Evolutionary conservation across 1,140 invertebrate genomes (phyloP), one percentile per base, ranked within the genome.

Genomic region (Neocloeon triangulifer): DNA sequence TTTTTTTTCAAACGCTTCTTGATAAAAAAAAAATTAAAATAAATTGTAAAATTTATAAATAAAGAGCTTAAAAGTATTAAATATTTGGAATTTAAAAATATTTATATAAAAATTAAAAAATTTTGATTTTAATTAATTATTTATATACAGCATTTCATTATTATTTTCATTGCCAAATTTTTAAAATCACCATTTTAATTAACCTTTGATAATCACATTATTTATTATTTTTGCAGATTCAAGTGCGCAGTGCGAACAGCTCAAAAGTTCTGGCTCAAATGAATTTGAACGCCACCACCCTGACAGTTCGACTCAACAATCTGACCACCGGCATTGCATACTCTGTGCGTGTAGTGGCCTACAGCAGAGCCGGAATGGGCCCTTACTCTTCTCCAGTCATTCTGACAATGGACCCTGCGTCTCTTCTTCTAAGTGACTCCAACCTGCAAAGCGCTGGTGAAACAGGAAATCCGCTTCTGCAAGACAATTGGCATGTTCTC

Each of bases 321-420:
- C 50, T 85, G 2, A 69, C 66, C n/a, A 56, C 62, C 2, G 71
- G 73, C 17, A 61, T 62, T 1, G 52, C 62, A 0, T 85, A 84
- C 43, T 73, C 64, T 14, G 68, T 79, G 3, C 60, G 69, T 25
- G 64, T 81, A 1, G 74, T 72, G 15, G 76, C 74, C 5, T 63
- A 69, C 21, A 85, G 76, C 1, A 58, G 61, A 16, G 58, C 61
- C 2, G 76, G 75, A 0, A 46, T 64, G 15, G 75, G 75, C 12
- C 71, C 72, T 1, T 76, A 66, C 32, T 75, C 71, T 2, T 51
- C 51, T 12, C 60, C 65, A 9, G 62, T 68, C 0, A 42, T 59
- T 13, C 40, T 70, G 0, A 58, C 61, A 35, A 68, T 70, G 65
- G 66, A 69, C 39, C 64, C 65, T 2, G 52, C 30, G 19, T 14